Evolutionary conservation across 2,888 invertebrate species (phyloP).

Genomic region (Yponomeuta cagnagella): DNA sequence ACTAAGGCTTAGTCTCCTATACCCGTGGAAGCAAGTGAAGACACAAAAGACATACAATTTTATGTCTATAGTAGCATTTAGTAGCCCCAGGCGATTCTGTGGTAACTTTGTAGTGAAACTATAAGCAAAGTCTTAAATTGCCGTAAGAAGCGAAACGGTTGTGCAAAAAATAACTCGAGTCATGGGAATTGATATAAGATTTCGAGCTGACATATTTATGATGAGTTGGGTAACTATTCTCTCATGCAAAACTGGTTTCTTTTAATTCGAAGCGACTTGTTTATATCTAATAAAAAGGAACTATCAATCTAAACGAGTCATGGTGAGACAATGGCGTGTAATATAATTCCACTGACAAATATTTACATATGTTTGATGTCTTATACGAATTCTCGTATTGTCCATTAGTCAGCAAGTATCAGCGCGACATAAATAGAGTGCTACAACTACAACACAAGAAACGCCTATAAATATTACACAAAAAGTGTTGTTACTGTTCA

Average conservation of each 20-base stretch:
- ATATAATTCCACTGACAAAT: slow-evolving; percentile 35
- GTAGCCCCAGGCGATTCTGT: slow-evolving; percentile 62
- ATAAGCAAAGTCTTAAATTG: slow-evolving; percentile 47
- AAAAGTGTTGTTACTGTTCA: background rate
- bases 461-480: background rate
- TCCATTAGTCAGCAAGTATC: slow-evolving; percentile 30
- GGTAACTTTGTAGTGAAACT: slow-evolving; percentile 56
- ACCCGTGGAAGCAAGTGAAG: slow-evolving; percentile 31
- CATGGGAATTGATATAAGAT: slow-evolving; percentile 41
- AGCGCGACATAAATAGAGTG: background rate
- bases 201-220: slow-evolving; percentile 39
- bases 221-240: slow-evolving; percentile 30
- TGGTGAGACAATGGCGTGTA: slow-evolving; percentile 33
- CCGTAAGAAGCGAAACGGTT: slow-evolving; percentile 46
- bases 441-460: background rate
- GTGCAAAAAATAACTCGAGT: slow-evolving; percentile 13
- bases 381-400: slow-evolving; percentile 31
- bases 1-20: slow-evolving; percentile 31
- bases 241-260: slow-evolving; percentile 12
- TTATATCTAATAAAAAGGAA: slow-evolving; percentile 8
- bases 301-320: slow-evolving; percentile 15
- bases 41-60: slow-evolving; percentile 60
- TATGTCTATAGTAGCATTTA: slow-evolving; percentile 69
- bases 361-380: slow-evolving; percentile 33
- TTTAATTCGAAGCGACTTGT: slow-evolving; percentile 12